Conservation (phyloP, 2,113 vertebrate genomes). For the Macquaria ambigua region DNA sequence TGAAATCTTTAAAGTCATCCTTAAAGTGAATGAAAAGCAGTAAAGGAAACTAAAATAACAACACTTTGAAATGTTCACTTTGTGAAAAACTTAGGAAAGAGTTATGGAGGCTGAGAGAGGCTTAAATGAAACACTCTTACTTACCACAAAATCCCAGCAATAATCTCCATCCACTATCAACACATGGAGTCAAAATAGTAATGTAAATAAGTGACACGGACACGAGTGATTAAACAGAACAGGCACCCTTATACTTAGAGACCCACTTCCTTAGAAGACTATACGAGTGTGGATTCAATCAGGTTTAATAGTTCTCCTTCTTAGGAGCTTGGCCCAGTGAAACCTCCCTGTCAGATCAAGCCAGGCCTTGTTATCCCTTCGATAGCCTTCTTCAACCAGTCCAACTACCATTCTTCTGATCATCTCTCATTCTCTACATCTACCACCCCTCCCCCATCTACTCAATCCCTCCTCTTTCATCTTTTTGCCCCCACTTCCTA, state of each 20-base stretch:
- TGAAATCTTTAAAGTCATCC: conserved; percentile 37
- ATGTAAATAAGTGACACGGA: neutral
- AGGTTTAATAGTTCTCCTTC: conserved; percentile 61
- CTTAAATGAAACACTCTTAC: neutral
- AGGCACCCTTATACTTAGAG: neutral
- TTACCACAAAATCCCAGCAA: neutral
- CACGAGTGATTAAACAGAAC: neutral
- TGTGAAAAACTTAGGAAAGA: neutral
- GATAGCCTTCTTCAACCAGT: conserved; percentile 36
- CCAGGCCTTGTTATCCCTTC: conserved; percentile 40
- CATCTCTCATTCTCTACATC: conserved; percentile 21
- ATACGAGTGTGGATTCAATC: conserved; percentile 61
- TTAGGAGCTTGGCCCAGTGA: conserved; percentile 22
- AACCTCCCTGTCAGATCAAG: conserved; percentile 51
- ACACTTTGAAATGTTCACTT: conserved; percentile 14
- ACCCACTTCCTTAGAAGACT: conserved; percentile 63
- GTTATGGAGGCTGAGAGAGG: neutral
- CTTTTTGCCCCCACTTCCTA: neutral
- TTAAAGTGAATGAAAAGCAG: conserved; percentile 20
- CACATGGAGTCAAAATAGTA: neutral
- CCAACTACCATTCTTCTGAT: conserved; percentile 41
- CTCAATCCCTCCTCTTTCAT: neutral
- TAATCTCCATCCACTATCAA: conserved; percentile 7
- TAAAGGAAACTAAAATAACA: conserved; percentile 20
- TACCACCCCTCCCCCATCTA: conserved; percentile 4